phyloP scores from a whole-genome alignment of 2,113 vertebrate genomes.

The Hylia prasina region DNA sequence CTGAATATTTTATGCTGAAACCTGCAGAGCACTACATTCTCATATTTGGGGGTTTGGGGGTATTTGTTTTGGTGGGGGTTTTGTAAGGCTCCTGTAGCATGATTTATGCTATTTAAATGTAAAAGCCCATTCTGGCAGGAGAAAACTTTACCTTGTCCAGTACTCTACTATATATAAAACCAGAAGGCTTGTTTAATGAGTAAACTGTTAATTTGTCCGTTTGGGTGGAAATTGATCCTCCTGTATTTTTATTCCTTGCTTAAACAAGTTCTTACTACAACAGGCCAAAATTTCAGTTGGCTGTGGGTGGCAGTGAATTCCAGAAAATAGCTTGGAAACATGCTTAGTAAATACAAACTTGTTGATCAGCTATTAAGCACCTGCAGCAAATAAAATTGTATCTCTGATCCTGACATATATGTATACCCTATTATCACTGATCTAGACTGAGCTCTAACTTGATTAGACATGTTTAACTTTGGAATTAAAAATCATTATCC shows the following conservation, averaged over 20 bases:
- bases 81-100: not conserved
- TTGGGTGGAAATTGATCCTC: not conserved
- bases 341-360: not conserved
- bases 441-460: not conserved
- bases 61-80: not conserved
- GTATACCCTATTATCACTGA: not conserved
- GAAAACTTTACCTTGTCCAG: not conserved
- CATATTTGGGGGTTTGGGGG: not conserved
- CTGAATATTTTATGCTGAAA: not conserved
- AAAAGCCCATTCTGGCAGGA: not conserved
- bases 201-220: not conserved
- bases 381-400: not conserved
- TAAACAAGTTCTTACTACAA: not conserved
- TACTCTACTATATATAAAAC: not conserved
- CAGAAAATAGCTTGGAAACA: not conserved
- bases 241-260: not conserved
- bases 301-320: not conserved
- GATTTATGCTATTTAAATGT: not conserved
- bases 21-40: not conserved
- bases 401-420: not conserved
- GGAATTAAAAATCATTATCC: not conserved
- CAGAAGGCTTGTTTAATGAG: not conserved
- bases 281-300: not conserved
- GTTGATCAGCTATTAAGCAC: not conserved
- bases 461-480: not conserved